These are phyloP conservation scores for Chloroceryle inda DNA, from an alignment of 2,797 vertebrate species.

Conservation along the genomic window DNA sequence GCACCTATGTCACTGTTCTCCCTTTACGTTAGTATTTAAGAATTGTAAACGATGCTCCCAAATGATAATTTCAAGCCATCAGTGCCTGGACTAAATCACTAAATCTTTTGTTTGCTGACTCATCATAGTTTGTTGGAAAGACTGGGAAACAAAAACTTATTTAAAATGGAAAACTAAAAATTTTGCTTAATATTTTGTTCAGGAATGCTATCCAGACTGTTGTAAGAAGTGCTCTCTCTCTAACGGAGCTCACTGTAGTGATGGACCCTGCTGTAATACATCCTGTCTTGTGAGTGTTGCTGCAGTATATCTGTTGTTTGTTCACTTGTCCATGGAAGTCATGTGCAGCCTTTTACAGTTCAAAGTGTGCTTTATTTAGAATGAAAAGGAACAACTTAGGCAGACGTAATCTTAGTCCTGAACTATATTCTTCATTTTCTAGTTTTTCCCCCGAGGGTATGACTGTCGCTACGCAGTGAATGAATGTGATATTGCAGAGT, in stretches of 20 bases:
- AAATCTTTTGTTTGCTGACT: neutral
- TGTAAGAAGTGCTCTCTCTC: slow-evolving; percentile 99
- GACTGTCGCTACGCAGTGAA: slow-evolving; percentile 95
- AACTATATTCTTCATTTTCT: slow-evolving; percentile 45
- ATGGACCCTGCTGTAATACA: slow-evolving; percentile 96
- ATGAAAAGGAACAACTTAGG: neutral
- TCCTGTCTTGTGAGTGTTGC: slow-evolving; percentile 90
- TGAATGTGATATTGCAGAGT: slow-evolving; percentile 96
- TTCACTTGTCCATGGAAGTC: neutral
- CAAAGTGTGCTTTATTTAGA: neutral
- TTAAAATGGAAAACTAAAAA: neutral
- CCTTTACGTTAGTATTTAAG: neutral
- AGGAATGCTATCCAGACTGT: slow-evolving; percentile 96
- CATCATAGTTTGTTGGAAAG: neutral
- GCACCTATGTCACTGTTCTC: neutral
- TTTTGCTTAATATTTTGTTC: slow-evolving; percentile 48
- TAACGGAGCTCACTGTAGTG: slow-evolving; percentile 96
- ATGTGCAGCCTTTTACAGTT: neutral
- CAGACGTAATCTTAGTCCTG: neutral
- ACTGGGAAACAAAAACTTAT: neutral
- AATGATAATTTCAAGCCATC: neutral
- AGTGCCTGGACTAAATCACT: neutral
- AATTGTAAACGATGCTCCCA: neutral
- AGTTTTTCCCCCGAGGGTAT: slow-evolving; percentile 94
- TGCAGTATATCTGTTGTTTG: neutral